These are phyloP conservation scores for Hypanus sabinus DNA, from an alignment of 2,113 vertebrate genomes.

Conservation along the genomic window DNA sequence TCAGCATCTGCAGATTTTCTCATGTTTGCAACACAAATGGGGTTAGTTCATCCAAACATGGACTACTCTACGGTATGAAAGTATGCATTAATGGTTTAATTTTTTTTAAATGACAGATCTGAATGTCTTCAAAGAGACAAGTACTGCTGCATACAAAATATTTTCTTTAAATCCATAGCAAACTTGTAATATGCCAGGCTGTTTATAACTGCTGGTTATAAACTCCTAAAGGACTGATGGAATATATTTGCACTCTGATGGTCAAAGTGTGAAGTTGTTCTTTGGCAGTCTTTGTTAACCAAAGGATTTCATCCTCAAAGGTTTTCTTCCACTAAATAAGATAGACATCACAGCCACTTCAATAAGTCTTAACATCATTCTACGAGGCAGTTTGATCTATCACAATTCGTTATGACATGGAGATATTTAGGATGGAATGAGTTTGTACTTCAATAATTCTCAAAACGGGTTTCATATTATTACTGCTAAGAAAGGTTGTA, in stretches of 20 bases:
- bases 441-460: not conserved
- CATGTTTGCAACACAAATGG: not conserved
- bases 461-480: not conserved
- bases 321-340: not conserved
- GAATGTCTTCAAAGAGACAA: not conserved
- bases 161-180: not conserved
- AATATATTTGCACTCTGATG: not conserved
- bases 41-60: not conserved
- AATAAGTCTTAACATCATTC: not conserved
- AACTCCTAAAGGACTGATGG: not conserved
- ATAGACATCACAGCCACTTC: not conserved
- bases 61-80: no score
- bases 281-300: not conserved
- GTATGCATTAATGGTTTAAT: not conserved
- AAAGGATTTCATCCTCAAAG: not conserved
- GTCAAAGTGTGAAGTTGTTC: no score
- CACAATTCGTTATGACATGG: not conserved
- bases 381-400: no score
- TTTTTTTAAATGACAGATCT: not conserved
- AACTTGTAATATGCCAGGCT: not conserved
- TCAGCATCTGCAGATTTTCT: no score
- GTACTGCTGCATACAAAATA: not conserved
- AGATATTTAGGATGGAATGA: not conserved
- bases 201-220: not conserved
- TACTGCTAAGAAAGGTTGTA: not conserved